Evolutionary conservation across 1,140 invertebrate species (phyloP), one percentile per base, ranked within the genome.

Genomic region (Teleopsis dalmanni): DNA sequence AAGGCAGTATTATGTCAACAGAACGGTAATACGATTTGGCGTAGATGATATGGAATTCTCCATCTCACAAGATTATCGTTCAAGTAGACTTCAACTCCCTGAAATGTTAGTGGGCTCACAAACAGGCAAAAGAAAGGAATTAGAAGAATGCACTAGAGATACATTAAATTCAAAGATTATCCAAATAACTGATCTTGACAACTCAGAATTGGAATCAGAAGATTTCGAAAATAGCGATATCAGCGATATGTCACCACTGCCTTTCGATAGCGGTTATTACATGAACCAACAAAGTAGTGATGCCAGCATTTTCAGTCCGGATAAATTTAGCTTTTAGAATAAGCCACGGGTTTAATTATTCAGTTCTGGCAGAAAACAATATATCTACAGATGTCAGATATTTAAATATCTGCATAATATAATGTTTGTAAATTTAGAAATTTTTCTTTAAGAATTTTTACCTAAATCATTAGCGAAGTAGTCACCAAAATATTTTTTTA

Each of bases 71-170:
- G 65, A 68, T 41, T 63, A 59, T 25, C 58, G 54, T 53, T 37
- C 42, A 13, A 54, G 45, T 1, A 43, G 53, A 18, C 53, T 57
- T n/a, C 67, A 63, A 48, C 65, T 61, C 36, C 67, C 65, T 55
- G 63, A 64, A 57, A 65, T 67, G 57, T 43, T 68, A 37, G 61
- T 67, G 18, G 65, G 65, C 6, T 40, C 65, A 25, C 64, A 67
- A 51, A n/a, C n/a, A n/a, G 62, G 64, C 10, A 47, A 38, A 13
- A 63, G 56, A 37, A 67, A 62, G 22, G 65, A 60, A 0, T 26
- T 67, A 36, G 64, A 66, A 40, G 64, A 61, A 10, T 61, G 65
- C 54, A 61, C 53, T 50, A 67, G 63, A 1, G 25, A 38, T n/a
- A 57, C 49, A 34, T 54, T 55, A 18, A 49, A 41, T 14, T 9